Evolutionary conservation across 37 sponge, comb jelly and placozoan species (phyloP).

Genomic region (Halichondria panicea): DNA sequence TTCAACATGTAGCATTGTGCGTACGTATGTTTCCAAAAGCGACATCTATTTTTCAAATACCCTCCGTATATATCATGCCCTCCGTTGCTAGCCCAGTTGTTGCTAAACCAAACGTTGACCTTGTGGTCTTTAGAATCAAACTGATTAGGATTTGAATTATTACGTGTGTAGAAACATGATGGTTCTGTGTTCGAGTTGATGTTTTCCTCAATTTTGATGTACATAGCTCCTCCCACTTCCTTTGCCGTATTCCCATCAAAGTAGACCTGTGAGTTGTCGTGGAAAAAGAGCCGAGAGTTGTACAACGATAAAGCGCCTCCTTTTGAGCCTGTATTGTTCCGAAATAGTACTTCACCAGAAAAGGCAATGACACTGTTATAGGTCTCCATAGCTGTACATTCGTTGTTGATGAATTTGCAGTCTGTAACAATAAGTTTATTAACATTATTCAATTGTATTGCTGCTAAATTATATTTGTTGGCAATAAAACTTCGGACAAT

Average conservation of each 20-base stretch:
- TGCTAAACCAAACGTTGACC: too few species aligned
- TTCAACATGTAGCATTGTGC: too few species aligned
- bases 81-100: too few species aligned
- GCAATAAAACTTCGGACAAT: too few species aligned
- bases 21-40: too few species aligned
- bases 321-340: background rate
- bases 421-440: background rate
- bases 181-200: too few species aligned
- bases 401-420: background rate
- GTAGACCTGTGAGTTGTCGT: background rate
- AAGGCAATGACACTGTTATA: background rate
- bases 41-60: too few species aligned
- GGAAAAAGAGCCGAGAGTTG: background rate
- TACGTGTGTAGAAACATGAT: too few species aligned
- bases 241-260: background rate
- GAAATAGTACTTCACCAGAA: background rate
- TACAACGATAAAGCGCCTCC: background rate
- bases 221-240: background rate
- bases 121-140: too few species aligned
- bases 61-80: too few species aligned
- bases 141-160: too few species aligned
- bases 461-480: too few species aligned
- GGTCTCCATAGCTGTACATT: background rate
- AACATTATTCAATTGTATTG: background rate
- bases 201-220: constrained; percentile 3